phyloP scores from a whole-genome alignment of 2,888 invertebrate genomes.

The Frankliniella fusca region DNA sequence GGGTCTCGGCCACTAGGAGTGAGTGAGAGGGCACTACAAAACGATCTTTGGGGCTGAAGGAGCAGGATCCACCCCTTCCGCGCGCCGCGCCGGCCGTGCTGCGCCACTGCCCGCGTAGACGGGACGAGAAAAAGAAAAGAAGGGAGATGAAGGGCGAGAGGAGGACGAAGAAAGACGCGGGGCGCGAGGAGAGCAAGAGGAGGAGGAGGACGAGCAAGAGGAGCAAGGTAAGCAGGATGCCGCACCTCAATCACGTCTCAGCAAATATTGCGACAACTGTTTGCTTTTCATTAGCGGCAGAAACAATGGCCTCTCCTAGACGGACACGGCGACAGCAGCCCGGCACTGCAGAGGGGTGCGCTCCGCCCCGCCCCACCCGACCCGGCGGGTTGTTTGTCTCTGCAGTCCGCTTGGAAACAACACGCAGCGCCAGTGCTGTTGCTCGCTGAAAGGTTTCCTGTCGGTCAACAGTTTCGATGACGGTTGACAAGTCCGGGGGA shows the following conservation, averaged over 20 bases:
- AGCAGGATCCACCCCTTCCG: too few species aligned
- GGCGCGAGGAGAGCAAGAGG: background rate
- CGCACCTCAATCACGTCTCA: conserved; percentile 19
- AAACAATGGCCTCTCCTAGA: conserved; percentile 13
- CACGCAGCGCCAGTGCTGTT: too few species aligned
- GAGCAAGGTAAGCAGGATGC: background rate
- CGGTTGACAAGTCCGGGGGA: too few species aligned
- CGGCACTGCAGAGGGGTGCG: background rate
- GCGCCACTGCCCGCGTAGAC: background rate
- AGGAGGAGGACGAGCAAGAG: background rate
- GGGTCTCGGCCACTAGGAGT: too few species aligned
- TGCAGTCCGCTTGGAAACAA: too few species aligned
- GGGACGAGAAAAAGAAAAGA: background rate
- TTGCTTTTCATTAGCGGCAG: conserved; percentile 20
- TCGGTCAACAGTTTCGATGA: too few species aligned
- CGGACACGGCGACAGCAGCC: background rate
- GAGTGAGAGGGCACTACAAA: too few species aligned
- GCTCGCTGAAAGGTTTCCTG: too few species aligned
- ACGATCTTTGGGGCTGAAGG: too few species aligned
- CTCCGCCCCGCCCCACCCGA: too few species aligned
- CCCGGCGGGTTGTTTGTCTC: too few species aligned
- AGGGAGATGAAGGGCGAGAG: background rate
- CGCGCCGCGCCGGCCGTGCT: too few species aligned
- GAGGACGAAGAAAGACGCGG: background rate
- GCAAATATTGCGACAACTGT: conserved; percentile 22